Conservation (phyloP, 2,797 vertebrate genomes). For the Apodemus agrarius region DNA sequence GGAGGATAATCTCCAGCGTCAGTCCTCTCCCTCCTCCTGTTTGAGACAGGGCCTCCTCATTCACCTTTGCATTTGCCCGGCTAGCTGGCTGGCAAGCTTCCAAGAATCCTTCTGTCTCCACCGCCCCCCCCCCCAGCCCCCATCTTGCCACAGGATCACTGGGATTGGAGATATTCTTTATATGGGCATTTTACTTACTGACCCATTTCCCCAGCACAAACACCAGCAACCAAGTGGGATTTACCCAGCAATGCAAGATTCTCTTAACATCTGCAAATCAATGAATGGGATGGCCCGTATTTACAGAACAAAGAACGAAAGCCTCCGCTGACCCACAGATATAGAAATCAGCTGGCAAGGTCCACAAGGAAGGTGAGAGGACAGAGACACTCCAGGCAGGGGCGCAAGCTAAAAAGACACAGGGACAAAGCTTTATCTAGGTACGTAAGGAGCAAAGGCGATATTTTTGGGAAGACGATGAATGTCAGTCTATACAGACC, state of each 20-base stretch:
- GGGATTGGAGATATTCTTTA: background rate
- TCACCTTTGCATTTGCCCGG: background rate
- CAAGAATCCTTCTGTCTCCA: background rate
- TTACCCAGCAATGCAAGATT: slow-evolving; percentile 3
- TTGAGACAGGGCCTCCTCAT: no score
- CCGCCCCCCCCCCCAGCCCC: background rate
- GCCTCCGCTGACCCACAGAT: background rate
- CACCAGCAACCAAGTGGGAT: slow-evolving; percentile 30
- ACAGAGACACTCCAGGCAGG: background rate
- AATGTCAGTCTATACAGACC: background rate
- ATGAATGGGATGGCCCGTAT: background rate
- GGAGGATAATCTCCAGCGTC: background rate
- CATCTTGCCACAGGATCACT: background rate
- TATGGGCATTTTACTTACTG: background rate
- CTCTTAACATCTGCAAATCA: slow-evolving; percentile 43
- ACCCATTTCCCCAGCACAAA: background rate
- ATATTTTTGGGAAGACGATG: background rate
- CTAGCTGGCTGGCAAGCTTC: background rate
- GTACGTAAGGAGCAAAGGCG: background rate
- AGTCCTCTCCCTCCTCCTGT: background rate
- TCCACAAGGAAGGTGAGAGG: background rate
- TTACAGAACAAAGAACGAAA: background rate
- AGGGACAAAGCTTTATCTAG: slow-evolving; percentile 1
- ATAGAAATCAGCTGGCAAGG: background rate
- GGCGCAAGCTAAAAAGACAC: background rate